Conservation (phyloP, 2,113 vertebrate genomes). For the Gorilla gorilla region DNA sequence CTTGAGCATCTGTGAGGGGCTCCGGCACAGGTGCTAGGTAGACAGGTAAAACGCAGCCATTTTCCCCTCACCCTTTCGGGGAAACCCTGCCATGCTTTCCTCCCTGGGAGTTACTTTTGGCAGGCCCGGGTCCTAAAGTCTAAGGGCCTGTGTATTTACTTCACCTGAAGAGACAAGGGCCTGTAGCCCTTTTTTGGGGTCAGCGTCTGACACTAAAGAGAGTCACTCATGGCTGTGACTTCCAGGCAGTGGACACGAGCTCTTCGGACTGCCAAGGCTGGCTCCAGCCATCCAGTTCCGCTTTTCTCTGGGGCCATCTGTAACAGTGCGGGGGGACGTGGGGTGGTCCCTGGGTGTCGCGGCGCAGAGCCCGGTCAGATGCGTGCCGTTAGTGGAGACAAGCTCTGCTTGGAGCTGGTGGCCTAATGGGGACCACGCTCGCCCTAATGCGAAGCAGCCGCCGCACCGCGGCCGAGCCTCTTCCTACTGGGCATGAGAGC, state of each 20-base stretch:
- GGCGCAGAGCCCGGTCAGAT: constrained; percentile 52
- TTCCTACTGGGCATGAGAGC: constrained; percentile 75
- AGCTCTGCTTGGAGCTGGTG: constrained; percentile 9
- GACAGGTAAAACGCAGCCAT: background rate
- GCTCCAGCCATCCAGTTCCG: background rate
- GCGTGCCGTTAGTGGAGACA: constrained; percentile 46
- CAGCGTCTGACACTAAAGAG: background rate
- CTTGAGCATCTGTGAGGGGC: background rate
- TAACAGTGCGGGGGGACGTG: background rate
- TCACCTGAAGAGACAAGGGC: background rate
- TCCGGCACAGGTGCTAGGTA: background rate
- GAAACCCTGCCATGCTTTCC: background rate
- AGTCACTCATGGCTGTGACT: background rate
- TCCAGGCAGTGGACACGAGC: background rate
- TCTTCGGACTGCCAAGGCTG: background rate
- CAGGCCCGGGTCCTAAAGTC: background rate
- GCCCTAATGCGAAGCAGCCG: constrained; percentile 84
- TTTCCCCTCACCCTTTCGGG: background rate
- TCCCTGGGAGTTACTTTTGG: background rate
- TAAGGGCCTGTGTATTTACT: background rate
- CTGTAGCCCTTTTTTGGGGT: background rate
- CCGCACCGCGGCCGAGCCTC: constrained; percentile 69
- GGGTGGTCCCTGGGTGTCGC: background rate
- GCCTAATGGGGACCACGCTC: constrained; percentile 76
- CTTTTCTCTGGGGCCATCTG: background rate